Percentiles rank a stretch among this genome's conserved stretches.
These are phyloP conservation scores for Drosophila takahashii DNA, from an alignment of 1,140 invertebrate species.

Conservation along the genomic window DNA sequence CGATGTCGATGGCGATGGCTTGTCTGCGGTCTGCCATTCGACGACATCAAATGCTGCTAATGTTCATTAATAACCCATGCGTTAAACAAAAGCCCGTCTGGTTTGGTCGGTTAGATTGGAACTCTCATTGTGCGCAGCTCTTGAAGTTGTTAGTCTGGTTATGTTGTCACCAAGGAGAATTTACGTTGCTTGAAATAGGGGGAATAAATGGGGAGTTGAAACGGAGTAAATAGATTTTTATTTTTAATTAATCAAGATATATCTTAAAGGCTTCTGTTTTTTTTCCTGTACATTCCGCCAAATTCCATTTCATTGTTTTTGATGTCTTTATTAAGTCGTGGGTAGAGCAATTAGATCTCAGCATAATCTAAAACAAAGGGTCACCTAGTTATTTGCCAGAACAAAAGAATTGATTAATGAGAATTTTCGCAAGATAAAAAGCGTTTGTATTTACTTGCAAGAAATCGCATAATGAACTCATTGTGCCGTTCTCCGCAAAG, in stretches of 20 bases:
- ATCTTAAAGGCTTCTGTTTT: not conserved
- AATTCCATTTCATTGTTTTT: conserved; percentile 25
- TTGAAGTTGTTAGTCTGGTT: conserved; percentile 36
- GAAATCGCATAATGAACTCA: conserved; percentile 70
- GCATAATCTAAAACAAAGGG: conserved; percentile 60
- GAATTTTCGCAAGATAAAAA: conserved; percentile 66
- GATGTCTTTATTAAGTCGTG: conserved; percentile 15
- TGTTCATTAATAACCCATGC: conserved; percentile 77
- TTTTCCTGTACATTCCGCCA: not conserved
- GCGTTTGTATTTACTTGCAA: conserved; percentile 23
- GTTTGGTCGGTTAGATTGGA: conserved; percentile 30
- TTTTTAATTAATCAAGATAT: no score
- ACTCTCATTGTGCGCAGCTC: conserved; percentile 7
- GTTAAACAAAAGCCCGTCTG: conserved; percentile 63
- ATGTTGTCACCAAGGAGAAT: conserved; percentile 52
- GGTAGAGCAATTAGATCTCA: conserved; percentile 50
- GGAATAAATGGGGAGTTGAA: not conserved
- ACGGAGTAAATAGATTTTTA: no score
- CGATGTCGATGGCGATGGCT: conserved; percentile 18
- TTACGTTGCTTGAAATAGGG: conserved; percentile 36
- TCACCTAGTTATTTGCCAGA: conserved; percentile 67
- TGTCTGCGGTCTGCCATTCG: conserved; percentile 9
- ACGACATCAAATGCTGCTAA: conserved; percentile 57
- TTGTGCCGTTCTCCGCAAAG: conserved; percentile 58
- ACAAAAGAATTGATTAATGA: conserved; percentile 80